Conservation (phyloP, 2,113 vertebrate species). For the Sapajus apella region DNA sequence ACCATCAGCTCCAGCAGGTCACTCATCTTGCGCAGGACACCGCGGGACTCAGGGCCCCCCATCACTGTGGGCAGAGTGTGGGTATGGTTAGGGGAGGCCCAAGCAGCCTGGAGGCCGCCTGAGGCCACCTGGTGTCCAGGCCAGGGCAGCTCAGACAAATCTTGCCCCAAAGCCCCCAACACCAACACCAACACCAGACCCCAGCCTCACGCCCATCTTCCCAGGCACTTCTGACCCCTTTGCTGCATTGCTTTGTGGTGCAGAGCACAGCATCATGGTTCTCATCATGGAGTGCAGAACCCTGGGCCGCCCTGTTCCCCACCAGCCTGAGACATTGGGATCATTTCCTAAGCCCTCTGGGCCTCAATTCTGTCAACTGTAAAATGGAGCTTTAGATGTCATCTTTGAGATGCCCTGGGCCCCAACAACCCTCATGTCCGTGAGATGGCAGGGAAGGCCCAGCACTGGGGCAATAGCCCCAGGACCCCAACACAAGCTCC, state of each 20-base stretch:
- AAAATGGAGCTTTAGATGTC: not conserved
- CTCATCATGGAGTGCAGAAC: not conserved
- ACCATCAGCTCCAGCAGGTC: constrained; percentile 97
- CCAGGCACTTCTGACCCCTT: no score
- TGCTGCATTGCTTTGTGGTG: rapidly evolving
- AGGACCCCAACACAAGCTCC: no score
- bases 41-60: constrained; percentile 91
- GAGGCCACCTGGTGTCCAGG: not conserved
- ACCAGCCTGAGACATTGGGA: not conserved
- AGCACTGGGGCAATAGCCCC: not conserved
- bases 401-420: not conserved
- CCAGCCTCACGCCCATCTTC: no score
- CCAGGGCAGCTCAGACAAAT: not conserved
- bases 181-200: no score
- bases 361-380: not conserved
- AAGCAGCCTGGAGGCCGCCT: not conserved
- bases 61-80: constrained; percentile 84
- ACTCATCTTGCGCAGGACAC: constrained; percentile 94
- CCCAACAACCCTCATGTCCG: not conserved
- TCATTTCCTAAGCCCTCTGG: not conserved
- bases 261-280: not conserved
- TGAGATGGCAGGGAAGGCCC: not conserved
- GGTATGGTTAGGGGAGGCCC: not conserved
- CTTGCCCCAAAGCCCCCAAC: no score
- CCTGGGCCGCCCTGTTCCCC: not conserved